phyloP scores from a whole-genome alignment of 2,888 invertebrate species.

The Eristalis intricaria region DNA sequence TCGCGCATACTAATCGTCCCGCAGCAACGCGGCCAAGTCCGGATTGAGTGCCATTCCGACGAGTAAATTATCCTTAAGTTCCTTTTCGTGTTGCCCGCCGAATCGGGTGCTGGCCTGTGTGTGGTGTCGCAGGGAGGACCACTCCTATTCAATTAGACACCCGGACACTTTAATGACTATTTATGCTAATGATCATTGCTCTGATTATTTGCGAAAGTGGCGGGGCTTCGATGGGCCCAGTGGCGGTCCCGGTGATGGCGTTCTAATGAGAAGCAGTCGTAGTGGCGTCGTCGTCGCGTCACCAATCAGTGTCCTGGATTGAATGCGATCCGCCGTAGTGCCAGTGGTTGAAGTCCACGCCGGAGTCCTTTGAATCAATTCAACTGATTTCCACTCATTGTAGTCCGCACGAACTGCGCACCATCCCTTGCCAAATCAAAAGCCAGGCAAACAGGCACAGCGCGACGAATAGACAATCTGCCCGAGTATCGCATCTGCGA shows the following conservation, averaged over 20 bases:
- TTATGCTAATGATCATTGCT: slow-evolving; percentile 70
- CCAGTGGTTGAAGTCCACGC: slow-evolving; percentile 25
- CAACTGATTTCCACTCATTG: slow-evolving; percentile 62
- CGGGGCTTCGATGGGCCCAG: slow-evolving; percentile 21
- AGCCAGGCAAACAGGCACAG: slow-evolving; percentile 61
- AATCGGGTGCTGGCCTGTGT: background rate
- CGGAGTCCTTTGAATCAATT: slow-evolving; percentile 61
- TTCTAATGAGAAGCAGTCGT: slow-evolving; percentile 41
- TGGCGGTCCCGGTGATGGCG: background rate
- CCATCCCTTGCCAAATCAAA: slow-evolving; percentile 62
- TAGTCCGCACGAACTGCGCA: background rate
- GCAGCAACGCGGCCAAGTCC: background rate
- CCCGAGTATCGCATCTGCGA: slow-evolving; percentile 43
- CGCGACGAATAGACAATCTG: slow-evolving; percentile 51
- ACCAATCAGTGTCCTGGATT: slow-evolving; percentile 15
- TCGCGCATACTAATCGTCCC: slow-evolving; percentile 43
- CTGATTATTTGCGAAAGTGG: slow-evolving; percentile 69
- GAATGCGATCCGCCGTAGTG: background rate
- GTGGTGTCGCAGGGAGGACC: background rate
- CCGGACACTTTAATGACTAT: slow-evolving; percentile 61
- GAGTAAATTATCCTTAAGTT: slow-evolving; percentile 60
- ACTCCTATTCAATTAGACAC: slow-evolving; percentile 66
- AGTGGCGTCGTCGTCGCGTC: background rate
- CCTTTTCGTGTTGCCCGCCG: slow-evolving; percentile 25
- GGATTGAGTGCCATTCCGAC: slow-evolving; percentile 11